Evolutionary conservation across 2,888 invertebrate genomes (phyloP).

Genomic region (Meghimatium bilineatum): DNA sequence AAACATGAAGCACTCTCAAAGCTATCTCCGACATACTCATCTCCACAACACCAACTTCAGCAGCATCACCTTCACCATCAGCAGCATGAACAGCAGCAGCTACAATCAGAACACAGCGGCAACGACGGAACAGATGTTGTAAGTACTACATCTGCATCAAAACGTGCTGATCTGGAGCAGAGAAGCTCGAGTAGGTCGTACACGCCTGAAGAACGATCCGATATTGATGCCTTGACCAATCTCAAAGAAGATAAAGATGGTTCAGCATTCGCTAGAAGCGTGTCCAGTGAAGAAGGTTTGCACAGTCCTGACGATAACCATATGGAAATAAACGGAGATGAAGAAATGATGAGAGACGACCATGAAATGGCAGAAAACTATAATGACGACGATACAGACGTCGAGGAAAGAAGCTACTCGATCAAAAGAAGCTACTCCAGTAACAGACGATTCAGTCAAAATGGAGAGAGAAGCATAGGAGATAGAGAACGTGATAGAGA

Average conservation of each 20-base stretch:
- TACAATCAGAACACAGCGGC: not conserved
- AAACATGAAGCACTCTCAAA: slow-evolving; percentile 47
- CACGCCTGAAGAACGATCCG: slow-evolving; percentile 46
- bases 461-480: slow-evolving; percentile 15
- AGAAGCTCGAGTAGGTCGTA: slow-evolving; percentile 28
- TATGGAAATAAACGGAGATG: slow-evolving; percentile 38
- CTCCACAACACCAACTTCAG: slow-evolving; percentile 46
- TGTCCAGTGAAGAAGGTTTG: slow-evolving; percentile 68
- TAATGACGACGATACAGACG: slow-evolving; percentile 38
- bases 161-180: slow-evolving; percentile 28
- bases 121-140: slow-evolving; percentile 55
- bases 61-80: slow-evolving; percentile 54
- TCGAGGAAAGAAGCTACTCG: slow-evolving; percentile 25
- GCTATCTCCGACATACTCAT: slow-evolving; percentile 39
- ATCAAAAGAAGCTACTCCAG: slow-evolving; percentile 14
- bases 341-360: slow-evolving; percentile 19
- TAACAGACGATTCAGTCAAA: slow-evolving; percentile 28
- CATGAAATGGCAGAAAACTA: slow-evolving; percentile 39
- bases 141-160: slow-evolving; percentile 56
- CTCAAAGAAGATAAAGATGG: slow-evolving; percentile 35
- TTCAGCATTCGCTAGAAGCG: slow-evolving; percentile 55
- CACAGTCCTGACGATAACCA: slow-evolving; percentile 57
- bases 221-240: slow-evolving; percentile 20
- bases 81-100: slow-evolving; percentile 42
- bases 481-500: slow-evolving; percentile 34